Evolutionary conservation across 2,797 vertebrate genomes (phyloP).

Genomic region (Ateles fusciceps): DNA sequence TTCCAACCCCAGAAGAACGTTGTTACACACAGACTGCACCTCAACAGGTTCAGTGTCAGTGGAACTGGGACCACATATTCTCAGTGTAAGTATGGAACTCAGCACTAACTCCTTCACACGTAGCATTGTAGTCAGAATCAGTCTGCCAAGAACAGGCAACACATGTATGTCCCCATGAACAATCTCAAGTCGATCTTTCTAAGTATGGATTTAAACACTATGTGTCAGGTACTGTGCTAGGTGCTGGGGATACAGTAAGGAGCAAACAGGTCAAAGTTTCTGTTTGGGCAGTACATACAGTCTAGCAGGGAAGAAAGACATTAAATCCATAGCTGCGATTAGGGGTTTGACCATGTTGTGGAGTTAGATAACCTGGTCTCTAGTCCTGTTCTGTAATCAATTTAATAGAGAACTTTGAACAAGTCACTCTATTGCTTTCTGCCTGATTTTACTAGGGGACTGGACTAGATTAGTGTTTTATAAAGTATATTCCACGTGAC

Average conservation of each 20-base stretch:
- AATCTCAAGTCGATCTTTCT: background rate
- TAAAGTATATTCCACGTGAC: background rate
- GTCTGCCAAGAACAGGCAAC: background rate
- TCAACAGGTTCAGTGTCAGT: constrained; percentile 98
- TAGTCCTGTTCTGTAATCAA: background rate
- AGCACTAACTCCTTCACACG: background rate
- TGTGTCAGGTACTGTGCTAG: background rate
- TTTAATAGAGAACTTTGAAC: background rate
- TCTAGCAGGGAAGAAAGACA: background rate
- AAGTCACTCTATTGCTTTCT: background rate
- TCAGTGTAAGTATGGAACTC: constrained; percentile 89
- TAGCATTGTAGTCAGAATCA: background rate
- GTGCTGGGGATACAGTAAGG: background rate
- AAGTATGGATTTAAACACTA: background rate
- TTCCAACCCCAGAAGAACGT: constrained; percentile 99
- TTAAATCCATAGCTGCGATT: background rate
- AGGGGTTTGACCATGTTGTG: background rate
- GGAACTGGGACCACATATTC: constrained; percentile 94
- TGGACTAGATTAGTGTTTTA: background rate
- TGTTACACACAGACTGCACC: constrained; percentile 96
- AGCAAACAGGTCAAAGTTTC: background rate
- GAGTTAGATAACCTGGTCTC: background rate
- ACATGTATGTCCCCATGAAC: background rate
- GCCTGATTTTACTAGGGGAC: background rate
- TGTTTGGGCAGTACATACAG: background rate